Evolutionary conservation across 2,888 invertebrate species (phyloP).

Genomic region (Acronicta alni): DNA sequence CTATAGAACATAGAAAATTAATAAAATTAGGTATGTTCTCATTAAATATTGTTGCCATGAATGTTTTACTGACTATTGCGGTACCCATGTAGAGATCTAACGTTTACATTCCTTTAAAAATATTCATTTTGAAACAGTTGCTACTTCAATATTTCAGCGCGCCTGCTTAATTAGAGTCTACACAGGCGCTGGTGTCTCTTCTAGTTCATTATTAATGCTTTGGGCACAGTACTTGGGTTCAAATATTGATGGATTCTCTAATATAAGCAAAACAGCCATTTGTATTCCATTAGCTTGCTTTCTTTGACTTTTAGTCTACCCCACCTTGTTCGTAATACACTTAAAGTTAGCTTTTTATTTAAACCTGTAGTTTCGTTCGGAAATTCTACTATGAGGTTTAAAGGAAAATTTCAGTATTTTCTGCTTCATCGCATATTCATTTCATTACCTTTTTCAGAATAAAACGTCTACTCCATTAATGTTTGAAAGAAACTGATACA

Average conservation of each 20-base stretch:
- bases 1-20: too few species aligned
- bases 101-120: too few species aligned
- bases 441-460: conserved; percentile 22
- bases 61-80: too few species aligned
- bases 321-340: conserved; percentile 47
- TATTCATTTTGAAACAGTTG: too few species aligned
- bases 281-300: conserved; percentile 78
- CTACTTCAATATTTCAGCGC: not conserved
- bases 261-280: conserved; percentile 79
- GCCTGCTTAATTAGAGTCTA: not conserved
- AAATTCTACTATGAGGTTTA: conserved; percentile 10
- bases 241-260: conserved; percentile 80
- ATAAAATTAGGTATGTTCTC: too few species aligned
- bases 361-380: conserved; percentile 14
- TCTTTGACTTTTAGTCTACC: conserved; percentile 62
- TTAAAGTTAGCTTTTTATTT: conserved; percentile 26
- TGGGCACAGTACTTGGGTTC: conserved; percentile 55
- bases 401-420: conserved; percentile 22
- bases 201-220: conserved; percentile 43
- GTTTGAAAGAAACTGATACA: conserved; percentile 5
- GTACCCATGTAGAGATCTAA: too few species aligned
- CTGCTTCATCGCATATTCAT: conserved; percentile 21
- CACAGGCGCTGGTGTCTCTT: conserved; percentile 29
- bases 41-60: too few species aligned
- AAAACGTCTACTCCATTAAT: conserved; percentile 8